Base-by-base conservation (phyloP, 2,888 invertebrate genomes). In the Drosophila affinis region DNA sequence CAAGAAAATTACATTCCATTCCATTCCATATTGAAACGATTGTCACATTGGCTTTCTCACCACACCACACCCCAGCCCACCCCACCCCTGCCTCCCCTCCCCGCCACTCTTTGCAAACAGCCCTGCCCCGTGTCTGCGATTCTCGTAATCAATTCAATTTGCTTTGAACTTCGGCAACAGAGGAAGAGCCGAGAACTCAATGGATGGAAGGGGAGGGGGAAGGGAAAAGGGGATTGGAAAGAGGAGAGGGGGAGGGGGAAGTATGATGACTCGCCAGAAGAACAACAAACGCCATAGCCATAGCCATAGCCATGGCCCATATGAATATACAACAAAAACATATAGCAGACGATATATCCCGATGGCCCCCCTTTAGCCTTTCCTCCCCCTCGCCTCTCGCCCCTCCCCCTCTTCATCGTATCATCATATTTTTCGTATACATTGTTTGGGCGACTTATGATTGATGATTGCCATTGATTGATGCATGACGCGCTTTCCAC, bases 391-490 rank as follows among this genome's bases (percentile, higher is more conserved):
- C 4, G 5, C 24, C 24, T 5, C 6, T 24, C 24, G 4, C 24
- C 24, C 24, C 24, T 24, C 24, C 4, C 24, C 24, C 5, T 5
- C 24, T 0, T 0, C 24, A 4, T 5, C 39, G 3, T 39, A 39
- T 39, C 39, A 39, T 39, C 39, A 39, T 39, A 39, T 39, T 39
- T 34, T 14, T 39, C 39, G 39, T 58, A 49, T 57, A 52, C 47
- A 59, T 67, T 73, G 76, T 73, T 60, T 74, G 72, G 47, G 70
- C 71, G 81, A 72, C 62, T 79, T 83, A 82, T 83, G 83, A 83
- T 83, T 83, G 82, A 83, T 83, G 82, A 85, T 83, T 39, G 79
- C 88, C 79, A 83, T 83, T 83, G 82, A 83, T 83, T 83, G 82
- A 83, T 83, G 82, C 82, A 83, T 83, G 82, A 83, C 82, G 79